phyloP scores from a whole-genome alignment of 2,797 vertebrate species.

The Vireo griseus region DNA sequence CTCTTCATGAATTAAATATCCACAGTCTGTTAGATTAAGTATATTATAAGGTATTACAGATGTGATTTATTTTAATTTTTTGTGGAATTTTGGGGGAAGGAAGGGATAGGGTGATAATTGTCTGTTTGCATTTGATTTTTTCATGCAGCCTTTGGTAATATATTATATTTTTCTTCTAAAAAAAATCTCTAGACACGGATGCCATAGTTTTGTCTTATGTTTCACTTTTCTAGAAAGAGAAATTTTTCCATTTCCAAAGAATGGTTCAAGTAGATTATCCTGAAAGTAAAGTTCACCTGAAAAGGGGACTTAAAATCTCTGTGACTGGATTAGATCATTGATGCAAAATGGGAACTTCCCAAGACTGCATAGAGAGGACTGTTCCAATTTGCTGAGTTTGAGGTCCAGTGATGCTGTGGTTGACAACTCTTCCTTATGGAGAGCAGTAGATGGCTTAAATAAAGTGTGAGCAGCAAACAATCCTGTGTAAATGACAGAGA shows the following conservation, averaged over 20 bases:
- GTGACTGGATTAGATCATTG: background rate
- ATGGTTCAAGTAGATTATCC: background rate
- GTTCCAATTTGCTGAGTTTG: background rate
- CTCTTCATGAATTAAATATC: constrained; percentile 35
- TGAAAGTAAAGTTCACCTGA: background rate
- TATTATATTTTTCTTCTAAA: background rate
- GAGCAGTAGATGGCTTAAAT: background rate
- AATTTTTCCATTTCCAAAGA: background rate
- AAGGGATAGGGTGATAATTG: background rate
- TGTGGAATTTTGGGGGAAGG: background rate
- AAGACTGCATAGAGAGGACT: background rate
- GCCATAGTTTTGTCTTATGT: background rate
- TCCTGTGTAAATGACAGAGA: background rate
- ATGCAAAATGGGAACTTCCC: background rate
- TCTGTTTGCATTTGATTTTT: background rate
- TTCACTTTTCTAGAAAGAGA: background rate
- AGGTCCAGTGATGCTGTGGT: background rate
- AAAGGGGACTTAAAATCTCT: background rate
- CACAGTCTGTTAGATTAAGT: background rate
- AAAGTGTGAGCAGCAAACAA: background rate
- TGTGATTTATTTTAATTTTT: background rate
- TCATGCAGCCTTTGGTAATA: background rate
- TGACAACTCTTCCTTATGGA: background rate
- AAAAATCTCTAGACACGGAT: background rate
- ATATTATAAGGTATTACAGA: background rate